Conservation (phyloP, 2,888 invertebrate genomes). For the Eupithecia tripunctaria region DNA sequence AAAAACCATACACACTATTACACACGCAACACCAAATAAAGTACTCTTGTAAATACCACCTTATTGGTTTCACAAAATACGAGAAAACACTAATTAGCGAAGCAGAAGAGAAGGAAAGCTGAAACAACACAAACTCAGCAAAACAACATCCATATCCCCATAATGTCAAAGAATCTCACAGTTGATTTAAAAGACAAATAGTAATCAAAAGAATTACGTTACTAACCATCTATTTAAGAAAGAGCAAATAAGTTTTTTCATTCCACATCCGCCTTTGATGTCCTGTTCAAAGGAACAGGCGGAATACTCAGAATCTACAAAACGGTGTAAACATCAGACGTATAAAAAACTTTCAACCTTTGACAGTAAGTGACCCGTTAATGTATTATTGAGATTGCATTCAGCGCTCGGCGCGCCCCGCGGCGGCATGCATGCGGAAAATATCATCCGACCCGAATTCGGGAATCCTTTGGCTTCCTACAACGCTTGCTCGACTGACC, state of each 20-base stretch:
- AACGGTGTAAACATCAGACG: constrained; percentile 59
- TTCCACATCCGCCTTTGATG: constrained; percentile 57
- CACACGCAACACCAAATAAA: not conserved
- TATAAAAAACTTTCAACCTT: constrained; percentile 68
- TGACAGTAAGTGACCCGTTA: constrained; percentile 66
- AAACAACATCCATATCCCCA: not conserved
- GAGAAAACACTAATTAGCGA: not conserved
- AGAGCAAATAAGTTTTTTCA: constrained; percentile 17
- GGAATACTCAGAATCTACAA: constrained; percentile 56
- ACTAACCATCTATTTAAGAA: constrained; percentile 15
- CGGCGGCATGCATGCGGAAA: constrained; percentile 61
- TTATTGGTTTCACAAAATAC: not conserved
- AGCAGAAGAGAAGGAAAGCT: not conserved
- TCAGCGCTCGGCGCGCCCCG: constrained; percentile 44
- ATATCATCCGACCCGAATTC: constrained; percentile 55
- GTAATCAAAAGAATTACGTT: constrained; percentile 9
- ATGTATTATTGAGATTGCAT: constrained; percentile 74
- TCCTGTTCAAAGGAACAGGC: constrained; percentile 61
- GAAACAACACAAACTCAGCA: not conserved
- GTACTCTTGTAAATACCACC: not conserved
- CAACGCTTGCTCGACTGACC: constrained; percentile 72
- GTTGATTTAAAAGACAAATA: not conserved
- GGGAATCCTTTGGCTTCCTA: constrained; percentile 58
- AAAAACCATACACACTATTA: no score
- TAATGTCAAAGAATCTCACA: not conserved